Percentiles rank a stretch among this genome's conserved stretches.
Conservation (phyloP, 2,797 vertebrate genomes). For the Labeo calbasu region DNA sequence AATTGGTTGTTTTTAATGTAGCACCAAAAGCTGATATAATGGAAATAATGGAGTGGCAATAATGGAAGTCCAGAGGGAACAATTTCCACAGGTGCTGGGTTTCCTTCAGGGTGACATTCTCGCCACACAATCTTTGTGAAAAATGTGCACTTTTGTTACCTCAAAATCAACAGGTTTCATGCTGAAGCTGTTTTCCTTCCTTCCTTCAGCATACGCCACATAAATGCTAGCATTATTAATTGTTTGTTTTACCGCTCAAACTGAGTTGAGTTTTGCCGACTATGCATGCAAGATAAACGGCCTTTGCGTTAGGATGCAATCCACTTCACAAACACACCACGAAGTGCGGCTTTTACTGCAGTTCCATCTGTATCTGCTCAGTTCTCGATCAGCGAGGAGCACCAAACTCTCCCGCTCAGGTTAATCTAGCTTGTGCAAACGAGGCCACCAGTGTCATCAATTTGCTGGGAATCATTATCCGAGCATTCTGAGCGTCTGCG, state of each 20-base stretch:
- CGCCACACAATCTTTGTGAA: neutral
- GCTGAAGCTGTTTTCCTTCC: neutral
- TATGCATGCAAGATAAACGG: conserved; percentile 24
- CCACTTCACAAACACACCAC: conserved; percentile 13
- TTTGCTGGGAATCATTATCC: conserved; percentile 73
- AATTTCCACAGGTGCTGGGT: conserved; percentile 22
- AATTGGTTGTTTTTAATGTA: conserved; percentile 23
- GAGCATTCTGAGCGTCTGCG: conserved; percentile 70
- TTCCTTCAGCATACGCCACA: neutral
- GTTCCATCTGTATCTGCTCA: conserved; percentile 60
- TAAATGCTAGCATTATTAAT: neutral
- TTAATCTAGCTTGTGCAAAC: conserved; percentile 65
- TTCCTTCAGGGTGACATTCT: conserved; percentile 27
- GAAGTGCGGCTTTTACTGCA: conserved; percentile 25
- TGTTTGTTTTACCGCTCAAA: conserved; percentile 3
- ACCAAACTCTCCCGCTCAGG: conserved; percentile 54
- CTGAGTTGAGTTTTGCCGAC: conserved; percentile 7
- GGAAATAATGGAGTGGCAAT: conserved; percentile 27
- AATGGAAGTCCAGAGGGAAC: conserved; percentile 27
- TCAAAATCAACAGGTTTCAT: conserved; percentile 31
- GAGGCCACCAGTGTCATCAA: conserved; percentile 72
- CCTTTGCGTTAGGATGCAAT: neutral
- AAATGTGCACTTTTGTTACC: neutral
- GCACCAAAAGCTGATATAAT: conserved; percentile 21
- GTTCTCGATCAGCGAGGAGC: conserved; percentile 48